phyloP scores from a whole-genome alignment of 2,888 invertebrate genomes.

The Rhyacophila evoluta region DNA sequence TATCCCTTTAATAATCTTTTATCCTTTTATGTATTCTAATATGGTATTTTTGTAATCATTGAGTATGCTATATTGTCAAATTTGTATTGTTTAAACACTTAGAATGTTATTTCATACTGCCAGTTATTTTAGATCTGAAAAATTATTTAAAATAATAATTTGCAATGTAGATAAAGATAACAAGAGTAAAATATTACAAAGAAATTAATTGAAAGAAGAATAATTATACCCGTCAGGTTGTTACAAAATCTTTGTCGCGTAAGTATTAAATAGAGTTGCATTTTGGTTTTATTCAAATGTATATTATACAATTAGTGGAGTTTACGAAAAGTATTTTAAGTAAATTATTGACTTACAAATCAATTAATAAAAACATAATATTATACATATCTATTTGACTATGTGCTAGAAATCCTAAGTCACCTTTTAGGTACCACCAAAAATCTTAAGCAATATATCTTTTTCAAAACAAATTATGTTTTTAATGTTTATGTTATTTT shows the following conservation, averaged over 20 bases:
- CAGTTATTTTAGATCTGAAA: not conserved
- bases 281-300: conserved; percentile 1
- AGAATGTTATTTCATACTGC: too few relatives aligned
- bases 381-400: conserved; percentile 20
- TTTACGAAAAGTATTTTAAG: not conserved
- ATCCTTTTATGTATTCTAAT: too few relatives aligned
- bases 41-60: too few relatives aligned
- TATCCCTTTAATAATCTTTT: too few relatives aligned
- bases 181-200: too few relatives aligned
- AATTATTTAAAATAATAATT: not conserved
- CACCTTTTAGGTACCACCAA: conserved; percentile 19
- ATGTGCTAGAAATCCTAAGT: conserved; percentile 9
- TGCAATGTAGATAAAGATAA: too few relatives aligned
- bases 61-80: too few relatives aligned
- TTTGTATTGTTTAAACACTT: too few relatives aligned
- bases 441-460: not conserved
- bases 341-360: not conserved
- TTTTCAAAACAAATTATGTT: not conserved
- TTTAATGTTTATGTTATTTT: not conserved
- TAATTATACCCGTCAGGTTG: too few relatives aligned
- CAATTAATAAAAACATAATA: conserved; percentile 17
- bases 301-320: not conserved
- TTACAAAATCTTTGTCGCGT: too few relatives aligned
- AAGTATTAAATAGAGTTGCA: not conserved
- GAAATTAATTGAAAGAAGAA: too few relatives aligned